Base-by-base conservation (phyloP, 2,888 invertebrate species). In the Leptinotarsa juncta region DNA sequence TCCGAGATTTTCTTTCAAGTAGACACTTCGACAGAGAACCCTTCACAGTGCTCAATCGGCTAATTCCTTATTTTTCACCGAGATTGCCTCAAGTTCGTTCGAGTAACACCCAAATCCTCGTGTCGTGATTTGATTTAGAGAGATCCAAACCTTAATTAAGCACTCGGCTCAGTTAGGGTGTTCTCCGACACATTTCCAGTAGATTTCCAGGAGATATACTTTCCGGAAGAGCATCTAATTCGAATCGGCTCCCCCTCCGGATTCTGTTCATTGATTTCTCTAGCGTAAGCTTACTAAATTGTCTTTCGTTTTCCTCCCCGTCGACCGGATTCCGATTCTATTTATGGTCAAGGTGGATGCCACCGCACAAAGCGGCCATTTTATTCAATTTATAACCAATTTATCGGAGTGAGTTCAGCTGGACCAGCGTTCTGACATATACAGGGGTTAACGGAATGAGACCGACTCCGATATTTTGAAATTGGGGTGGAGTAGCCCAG, bases 201-300 rank as follows among this genome's bases (percentile, higher is more conserved):
- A 81, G 80, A 80, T 79, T 85, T 85, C 83, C 83, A 80, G 83
- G 81, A 81, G 80, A 80, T 79, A 80, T 81, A 80, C 79, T 82
- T 77, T 72, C 73, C 75, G 79, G 80, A 81, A 85, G 84, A 85
- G 83, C 83, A 85, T 86, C 85, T 85, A 86, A 85, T 85, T 84
- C 85, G 81, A 81, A 84, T 84, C 82, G 82, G 82, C 77, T 76
- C 72, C 76, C 81, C 81, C 78, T 75, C 71, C 68, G 71, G 70
- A 73, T 77, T 79, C 81, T 85, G 85, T 86, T 86, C 87, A 87
- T 87, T 87, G 87, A 87, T 87, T 87, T 86, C 85, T 84, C 84
- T 82, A 81, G 81, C 81, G 82, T 85, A 86, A 87, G 85, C 86
- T 84, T 81, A 82, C 83, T 84, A 87, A 87, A 87, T 87, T 87